Evolutionary conservation across 1,140 invertebrate genomes (phyloP), one percentile per base, ranked within the genome.

Genomic region (Solen grandis): DNA sequence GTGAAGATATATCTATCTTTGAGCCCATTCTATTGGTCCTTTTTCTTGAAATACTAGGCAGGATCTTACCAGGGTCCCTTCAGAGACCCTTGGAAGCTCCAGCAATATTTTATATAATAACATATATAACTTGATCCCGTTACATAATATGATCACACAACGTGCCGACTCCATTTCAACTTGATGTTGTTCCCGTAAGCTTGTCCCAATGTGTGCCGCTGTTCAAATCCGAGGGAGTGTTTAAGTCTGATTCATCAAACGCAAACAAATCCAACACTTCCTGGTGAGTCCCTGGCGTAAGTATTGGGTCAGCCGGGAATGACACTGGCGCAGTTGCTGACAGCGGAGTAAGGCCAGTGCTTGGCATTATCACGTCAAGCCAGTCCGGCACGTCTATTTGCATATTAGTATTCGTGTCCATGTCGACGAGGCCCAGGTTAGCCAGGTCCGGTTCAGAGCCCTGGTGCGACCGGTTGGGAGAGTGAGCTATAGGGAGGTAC

Each of bases 331-430:
- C 91, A 72, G 86, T 90, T 38, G 89, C 87, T 66, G 90, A 87
- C 19, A 87, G 79, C 14, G 86, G 85, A 38, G 89, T 89, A 22
- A 91, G 60, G 8, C 86, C 88, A 8, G 87, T 93, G 77, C 85
- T 88, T 0, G 92, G 92, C 90, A 95, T 93, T 50, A 95, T 92
- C 0, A 94, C 94, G 72, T 96, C 95, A 54, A 96, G 89, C 95
- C 95, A 96, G 86, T 95, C 95, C 0, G 94, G 92, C 84, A 94
- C 92, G 83, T 96, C 95, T 90, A 96, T 95, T 84, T 95, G 95
- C 94, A 95, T 95, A 59, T 85, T 86, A 59, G 84, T 83, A 60
- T 85, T 87, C 5, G 84, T 60, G 14, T 87, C 85, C 54, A 85
- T 84, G 35, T 89, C 90, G n/a, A 60, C 41, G 29, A 88, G 76